Conservation (phyloP, 2,888 invertebrate species). For the Neocrepidodera transversa region DNA sequence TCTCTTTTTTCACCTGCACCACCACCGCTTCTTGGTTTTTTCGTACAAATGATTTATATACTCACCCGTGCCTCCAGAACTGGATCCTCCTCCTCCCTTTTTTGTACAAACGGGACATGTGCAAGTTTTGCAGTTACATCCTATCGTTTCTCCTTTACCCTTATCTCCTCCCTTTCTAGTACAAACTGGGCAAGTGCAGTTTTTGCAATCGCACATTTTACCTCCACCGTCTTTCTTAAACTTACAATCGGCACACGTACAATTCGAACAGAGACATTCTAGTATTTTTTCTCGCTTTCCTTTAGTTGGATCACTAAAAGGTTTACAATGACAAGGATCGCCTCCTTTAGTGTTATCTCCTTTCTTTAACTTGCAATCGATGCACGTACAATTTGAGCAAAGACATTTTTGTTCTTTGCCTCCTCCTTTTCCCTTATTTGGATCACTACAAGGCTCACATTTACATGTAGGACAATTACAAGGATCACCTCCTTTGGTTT, state of each 20-base stretch:
- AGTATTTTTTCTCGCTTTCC: background rate
- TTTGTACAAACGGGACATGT: constrained; percentile 7
- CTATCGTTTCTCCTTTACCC: background rate
- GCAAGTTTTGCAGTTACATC: constrained; percentile 2
- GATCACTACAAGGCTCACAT: too few species aligned
- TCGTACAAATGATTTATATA: too few species aligned
- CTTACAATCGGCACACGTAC: constrained; percentile 5
- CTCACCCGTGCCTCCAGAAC: too few species aligned
- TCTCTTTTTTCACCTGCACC: too few species aligned
- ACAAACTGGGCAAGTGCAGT: background rate
- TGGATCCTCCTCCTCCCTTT: background rate
- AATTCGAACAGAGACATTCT: background rate
- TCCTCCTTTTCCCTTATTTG: background rate
- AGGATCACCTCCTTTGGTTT: background rate
- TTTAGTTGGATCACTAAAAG: background rate
- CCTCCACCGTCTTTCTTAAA: too few species aligned
- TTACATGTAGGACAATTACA: background rate
- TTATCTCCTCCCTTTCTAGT: background rate
- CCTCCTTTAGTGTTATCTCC: background rate
- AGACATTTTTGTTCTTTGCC: too few species aligned
- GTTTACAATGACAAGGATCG: too few species aligned
- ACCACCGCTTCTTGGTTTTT: too few species aligned
- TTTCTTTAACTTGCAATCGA: background rate
- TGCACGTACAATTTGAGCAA: constrained; percentile 1
- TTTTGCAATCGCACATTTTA: background rate